Evolutionary conservation across 2,113 vertebrate genomes (phyloP), one percentile per base, ranked within the genome.

Genomic region (Chloebia gouldiae): DNA sequence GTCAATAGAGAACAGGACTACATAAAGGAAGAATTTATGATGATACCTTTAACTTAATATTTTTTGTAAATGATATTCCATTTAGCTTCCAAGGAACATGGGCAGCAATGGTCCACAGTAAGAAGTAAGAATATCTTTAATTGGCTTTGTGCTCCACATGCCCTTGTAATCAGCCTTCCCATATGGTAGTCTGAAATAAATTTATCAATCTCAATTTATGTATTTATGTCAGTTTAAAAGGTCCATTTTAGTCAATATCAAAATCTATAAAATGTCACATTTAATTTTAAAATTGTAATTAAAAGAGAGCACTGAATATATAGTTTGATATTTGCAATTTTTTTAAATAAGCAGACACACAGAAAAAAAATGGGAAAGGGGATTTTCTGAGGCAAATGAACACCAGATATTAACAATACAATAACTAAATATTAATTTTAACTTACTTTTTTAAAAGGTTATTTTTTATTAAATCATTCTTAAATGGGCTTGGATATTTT

Each of bases 111-210:
- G 95, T 86, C 95, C 92, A 81, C 92, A 93, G 79, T 53, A 86
- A 95, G 69, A 94, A 91, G 61, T 56, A 94, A 86, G 76, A 95
- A 83, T 92, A 92, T 96, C 93, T 95, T 86, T 96, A 97, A 96
- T 96, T 96, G 85, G 90, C 92, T 97, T 96, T 96, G 94, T 94
- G 93, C 92, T 96, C 93, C 94, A 93, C 85, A 88, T 96, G 94
- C 93, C 94, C 94, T 88, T 81, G 60, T 90, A 95, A 95, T 91
- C 84, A 95, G 91, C 81, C 76, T 96, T 90, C 88, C 95, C 96
- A 96, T 96, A 97, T 96, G 96, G 94, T 50, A 96, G 90, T 86
- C 93, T 95, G 85, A 93, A 95, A 93, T 90, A 95, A 96, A 93
- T 95, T 86, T 95, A 94, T 96, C 82, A 90, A 94, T 95, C 90